Evolutionary conservation across 2,113 vertebrate genomes (phyloP).

Genomic region (Crotophaga sulcirostris): DNA sequence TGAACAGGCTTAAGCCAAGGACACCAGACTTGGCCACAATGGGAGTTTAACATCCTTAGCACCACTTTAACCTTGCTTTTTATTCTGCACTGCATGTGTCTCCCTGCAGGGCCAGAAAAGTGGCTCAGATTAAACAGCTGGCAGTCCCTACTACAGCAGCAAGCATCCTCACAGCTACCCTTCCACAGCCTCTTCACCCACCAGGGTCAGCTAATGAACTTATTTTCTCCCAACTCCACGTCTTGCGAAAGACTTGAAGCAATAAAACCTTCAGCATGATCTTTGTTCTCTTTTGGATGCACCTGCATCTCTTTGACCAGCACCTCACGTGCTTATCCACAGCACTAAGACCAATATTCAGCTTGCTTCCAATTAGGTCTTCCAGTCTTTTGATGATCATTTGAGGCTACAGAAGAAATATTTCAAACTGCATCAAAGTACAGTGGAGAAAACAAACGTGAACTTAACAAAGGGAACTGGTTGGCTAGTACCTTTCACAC

Average conservation of each 20-base stretch:
- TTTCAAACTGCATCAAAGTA: not conserved
- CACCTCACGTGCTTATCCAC: not conserved
- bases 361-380: not conserved
- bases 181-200: not conserved
- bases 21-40: not conserved
- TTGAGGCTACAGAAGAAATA: not conserved
- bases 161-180: not conserved
- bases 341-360: not conserved
- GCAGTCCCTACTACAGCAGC: not conserved
- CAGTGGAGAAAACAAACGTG: not conserved
- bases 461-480: not conserved
- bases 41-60: not conserved
- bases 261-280: not conserved
- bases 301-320: not conserved
- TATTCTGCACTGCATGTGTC: not conserved
- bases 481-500: not conserved
- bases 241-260: not conserved
- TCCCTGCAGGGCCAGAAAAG: not conserved
- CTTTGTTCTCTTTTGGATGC: not conserved
- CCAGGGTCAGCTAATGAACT: not conserved
- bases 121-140: not conserved
- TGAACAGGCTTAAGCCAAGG: not conserved
- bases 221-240: not conserved
- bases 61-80: not conserved
- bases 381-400: not conserved